Conservation (phyloP, 2,888 invertebrate species). For the Drosophila merina region DNA sequence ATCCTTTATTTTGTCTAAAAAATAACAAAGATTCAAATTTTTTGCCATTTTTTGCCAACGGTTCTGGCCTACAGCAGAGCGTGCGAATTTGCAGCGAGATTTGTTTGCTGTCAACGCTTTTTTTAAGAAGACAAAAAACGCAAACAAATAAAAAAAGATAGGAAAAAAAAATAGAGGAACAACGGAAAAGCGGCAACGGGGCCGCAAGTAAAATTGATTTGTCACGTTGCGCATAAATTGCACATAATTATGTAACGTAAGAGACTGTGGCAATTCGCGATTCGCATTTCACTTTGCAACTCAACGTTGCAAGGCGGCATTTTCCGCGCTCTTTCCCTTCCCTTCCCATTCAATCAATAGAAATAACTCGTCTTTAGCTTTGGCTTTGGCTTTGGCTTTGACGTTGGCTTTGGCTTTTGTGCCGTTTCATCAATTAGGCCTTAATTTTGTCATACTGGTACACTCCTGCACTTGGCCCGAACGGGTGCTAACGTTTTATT, state of each 20-base stretch:
- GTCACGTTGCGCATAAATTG: conserved; percentile 82
- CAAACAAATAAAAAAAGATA: not conserved
- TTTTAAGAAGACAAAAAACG: conserved; percentile 19
- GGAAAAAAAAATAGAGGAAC: conserved; percentile 17
- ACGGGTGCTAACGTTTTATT: conserved; percentile 74
- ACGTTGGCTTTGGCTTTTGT: conserved; percentile 4
- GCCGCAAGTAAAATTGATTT: conserved; percentile 71
- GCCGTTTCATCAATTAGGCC: conserved; percentile 75
- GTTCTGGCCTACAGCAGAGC: conserved; percentile 45
- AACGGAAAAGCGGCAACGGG: conserved; percentile 55
- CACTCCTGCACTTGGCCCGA: conserved; percentile 44
- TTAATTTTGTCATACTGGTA: conserved; percentile 46
- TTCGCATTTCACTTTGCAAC: conserved; percentile 38
- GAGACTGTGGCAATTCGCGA: conserved; percentile 40
- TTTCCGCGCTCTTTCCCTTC: not conserved
- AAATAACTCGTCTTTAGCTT: conserved; percentile 58
- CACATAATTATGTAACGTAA: conserved; percentile 76
- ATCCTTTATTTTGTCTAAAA: too few relatives aligned
- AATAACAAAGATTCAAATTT: too few relatives aligned
- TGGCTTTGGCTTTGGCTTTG: not conserved
- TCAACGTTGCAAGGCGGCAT: conserved; percentile 15
- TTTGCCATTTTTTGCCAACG: not conserved
- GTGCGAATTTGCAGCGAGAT: conserved; percentile 62
- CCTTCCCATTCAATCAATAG: conserved; percentile 67
- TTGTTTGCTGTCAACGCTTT: conserved; percentile 55